These are phyloP conservation scores for Cyanoderma ruficeps DNA, from an alignment of 2,113 vertebrate species.

Conservation along the genomic window DNA sequence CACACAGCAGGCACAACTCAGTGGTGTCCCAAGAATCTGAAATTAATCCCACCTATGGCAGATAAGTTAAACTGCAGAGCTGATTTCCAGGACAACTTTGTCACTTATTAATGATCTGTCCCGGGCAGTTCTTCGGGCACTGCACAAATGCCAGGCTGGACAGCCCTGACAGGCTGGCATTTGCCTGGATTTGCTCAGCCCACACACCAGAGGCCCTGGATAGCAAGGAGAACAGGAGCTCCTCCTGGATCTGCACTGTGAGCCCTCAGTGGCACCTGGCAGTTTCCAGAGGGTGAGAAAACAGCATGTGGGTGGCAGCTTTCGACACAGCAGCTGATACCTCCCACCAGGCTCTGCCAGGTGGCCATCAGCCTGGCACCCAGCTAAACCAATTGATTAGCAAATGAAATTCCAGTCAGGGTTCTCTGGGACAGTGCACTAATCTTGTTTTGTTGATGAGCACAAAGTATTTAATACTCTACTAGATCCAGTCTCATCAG, in stretches of 20 bases:
- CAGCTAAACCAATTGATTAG: not conserved
- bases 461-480: not conserved
- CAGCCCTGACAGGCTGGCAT: too few relatives aligned
- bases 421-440: not conserved
- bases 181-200: not conserved
- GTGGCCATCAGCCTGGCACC: not conserved
- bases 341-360: not conserved
- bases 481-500: not conserved
- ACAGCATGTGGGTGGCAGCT: not conserved
- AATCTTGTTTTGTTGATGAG: not conserved
- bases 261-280: not conserved
- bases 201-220: not conserved
- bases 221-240: not conserved
- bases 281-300: not conserved
- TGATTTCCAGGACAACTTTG: not conserved
- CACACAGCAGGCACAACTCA: not conserved
- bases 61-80: not conserved
- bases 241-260: not conserved
- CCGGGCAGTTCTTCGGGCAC: too few relatives aligned
- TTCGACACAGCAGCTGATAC: not conserved
- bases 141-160: too few relatives aligned
- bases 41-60: not conserved
- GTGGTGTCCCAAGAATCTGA: not conserved
- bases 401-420: not conserved
- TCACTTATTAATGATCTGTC: too few relatives aligned